Percentiles rank a stretch among this genome's conserved stretches.
Conservation (phyloP, 2,888 invertebrate genomes). For the Chymomyza procnemis region DNA sequence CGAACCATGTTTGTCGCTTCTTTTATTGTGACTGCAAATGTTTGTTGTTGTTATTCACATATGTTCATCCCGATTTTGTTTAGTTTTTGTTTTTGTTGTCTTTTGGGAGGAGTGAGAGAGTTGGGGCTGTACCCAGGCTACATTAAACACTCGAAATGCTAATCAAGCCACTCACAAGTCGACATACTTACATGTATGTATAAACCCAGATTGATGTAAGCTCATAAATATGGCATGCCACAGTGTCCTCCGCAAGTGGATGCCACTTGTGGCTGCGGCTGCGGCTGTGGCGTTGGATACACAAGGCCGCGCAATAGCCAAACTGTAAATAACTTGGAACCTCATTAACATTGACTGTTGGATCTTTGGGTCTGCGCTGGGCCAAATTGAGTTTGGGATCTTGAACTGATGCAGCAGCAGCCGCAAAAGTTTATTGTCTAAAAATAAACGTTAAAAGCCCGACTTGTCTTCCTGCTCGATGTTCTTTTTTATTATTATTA, state of each 20-base stretch:
- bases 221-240: conserved; percentile 53
- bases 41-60: not conserved
- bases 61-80: not conserved
- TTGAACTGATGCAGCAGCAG: conserved; percentile 30
- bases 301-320: conserved; percentile 55
- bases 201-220: conserved; percentile 64
- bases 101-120: too few species aligned
- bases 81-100: conserved; percentile 14
- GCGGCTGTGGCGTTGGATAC: conserved; percentile 31
- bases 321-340: conserved; percentile 67
- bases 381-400: not conserved
- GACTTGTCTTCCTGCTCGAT: conserved; percentile 43
- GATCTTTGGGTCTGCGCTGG: conserved; percentile 7
- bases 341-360: conserved; percentile 66
- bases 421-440: conserved; percentile 62
- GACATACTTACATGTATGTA: too few species aligned
- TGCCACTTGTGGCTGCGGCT: not conserved
- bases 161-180: conserved; percentile 46
- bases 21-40: not conserved
- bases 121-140: conserved; percentile 44
- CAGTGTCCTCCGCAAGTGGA: not conserved
- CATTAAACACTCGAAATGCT: conserved; percentile 33
- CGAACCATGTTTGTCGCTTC: not conserved
- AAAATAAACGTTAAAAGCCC: conserved; percentile 51
- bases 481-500: conserved; percentile 61